These are phyloP conservation scores for Magallana nippona DNA, from an alignment of 2,888 invertebrate genomes.

Conservation along the genomic window DNA sequence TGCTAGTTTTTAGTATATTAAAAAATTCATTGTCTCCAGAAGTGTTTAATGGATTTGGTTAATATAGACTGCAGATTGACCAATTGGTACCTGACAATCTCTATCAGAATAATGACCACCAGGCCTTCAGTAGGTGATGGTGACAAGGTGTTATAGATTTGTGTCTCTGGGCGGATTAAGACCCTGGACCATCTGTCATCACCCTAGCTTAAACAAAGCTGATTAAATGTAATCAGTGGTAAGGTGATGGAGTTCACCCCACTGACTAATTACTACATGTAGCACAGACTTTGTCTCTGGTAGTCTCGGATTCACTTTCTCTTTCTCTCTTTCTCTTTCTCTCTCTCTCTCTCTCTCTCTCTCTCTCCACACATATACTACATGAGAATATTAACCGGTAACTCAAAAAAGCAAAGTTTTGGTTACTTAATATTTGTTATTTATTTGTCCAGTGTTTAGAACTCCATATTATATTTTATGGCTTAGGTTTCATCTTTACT, in stretches of 20 bases:
- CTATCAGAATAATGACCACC: neutral
- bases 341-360: too few relatives aligned
- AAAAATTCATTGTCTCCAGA: too few relatives aligned
- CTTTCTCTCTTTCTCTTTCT: too few relatives aligned
- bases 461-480: too few relatives aligned
- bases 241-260: constrained; percentile 20
- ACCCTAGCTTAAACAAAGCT: constrained; percentile 27
- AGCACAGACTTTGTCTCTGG: neutral
- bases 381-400: too few relatives aligned
- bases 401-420: too few relatives aligned
- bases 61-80: neutral
- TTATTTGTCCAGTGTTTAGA: too few relatives aligned
- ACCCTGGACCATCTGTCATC: constrained; percentile 22
- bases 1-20: too few relatives aligned
- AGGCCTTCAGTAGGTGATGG: constrained; percentile 8
- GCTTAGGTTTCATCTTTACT: too few relatives aligned
- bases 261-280: neutral
- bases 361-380: too few relatives aligned
- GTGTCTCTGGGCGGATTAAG: constrained; percentile 24
- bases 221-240: constrained; percentile 23
- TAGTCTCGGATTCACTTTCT: neutral
- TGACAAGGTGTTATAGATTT: constrained; percentile 31
- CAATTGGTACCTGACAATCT: neutral
- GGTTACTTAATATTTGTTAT: too few relatives aligned
- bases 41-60: too few relatives aligned